Base-by-base conservation (phyloP, 2,113 vertebrate species). In the Etia nguti region DNA sequence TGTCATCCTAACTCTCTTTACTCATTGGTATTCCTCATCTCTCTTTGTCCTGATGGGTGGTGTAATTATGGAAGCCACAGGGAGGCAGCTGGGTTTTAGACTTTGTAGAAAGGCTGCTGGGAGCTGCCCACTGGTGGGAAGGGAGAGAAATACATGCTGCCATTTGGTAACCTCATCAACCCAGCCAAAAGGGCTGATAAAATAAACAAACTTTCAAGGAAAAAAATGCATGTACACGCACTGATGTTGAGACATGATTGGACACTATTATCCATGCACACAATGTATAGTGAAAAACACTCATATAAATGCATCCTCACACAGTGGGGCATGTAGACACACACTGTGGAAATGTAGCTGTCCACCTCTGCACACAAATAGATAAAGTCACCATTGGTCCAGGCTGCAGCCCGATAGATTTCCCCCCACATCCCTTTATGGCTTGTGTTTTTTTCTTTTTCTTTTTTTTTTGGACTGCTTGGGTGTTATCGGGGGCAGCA, bases 11-110 rank as follows among this genome's bases (percentile, higher is more conserved):
- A 13, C 73, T 80, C 68, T 62, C 18, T 29, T 83, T 43, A 15
- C 88, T 94, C 89, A 92, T 93, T 93, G 84, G 83, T 91, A 92
- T 95, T 92, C 85, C 38, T 86, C 80, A 84, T 89, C 86, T 65
- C 59, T 86, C 81, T 77, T 86, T 43, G 26, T 91, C 90, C 84
- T 93, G 88, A 94, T 92, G 91, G 93, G 88, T 85, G 83, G 91
- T 90, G 90, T 95, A 94, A 95, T 95, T 93, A 94, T 89, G 81
- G 82, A 87, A 92, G 59, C 90, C 81, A 85, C 85, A 26, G 90
- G 92, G 83, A 91, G 57, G 90, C 68, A 15, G 81, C 82, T 83
- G 70, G 13, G 83, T 87, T 90, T 85, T 65, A 46, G 54, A 88
- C 26, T 82, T 90, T 88, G 65, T 80, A 22, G 38, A 82, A 55